Base-by-base conservation (phyloP, 2,888 invertebrate species). In the Drosophila limbata region DNA sequence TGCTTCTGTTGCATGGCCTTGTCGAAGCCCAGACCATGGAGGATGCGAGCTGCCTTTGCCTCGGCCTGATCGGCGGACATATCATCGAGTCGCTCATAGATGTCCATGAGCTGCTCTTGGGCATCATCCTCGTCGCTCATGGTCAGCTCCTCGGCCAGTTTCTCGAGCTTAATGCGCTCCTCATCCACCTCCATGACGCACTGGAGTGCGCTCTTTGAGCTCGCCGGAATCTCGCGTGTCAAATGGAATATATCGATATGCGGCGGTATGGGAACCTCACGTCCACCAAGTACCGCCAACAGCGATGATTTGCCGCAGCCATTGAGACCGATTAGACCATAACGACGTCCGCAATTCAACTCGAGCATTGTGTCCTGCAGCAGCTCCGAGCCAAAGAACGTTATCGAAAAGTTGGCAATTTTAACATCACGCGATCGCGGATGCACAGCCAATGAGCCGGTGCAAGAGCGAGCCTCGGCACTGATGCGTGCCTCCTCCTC, bases 121-220 rank as follows among this genome's bases (percentile, higher is more conserved):
- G 97, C 95, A 90, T 97, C 98, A 91, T 98, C 98, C 91, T 98
- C 96, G 65, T 96, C 96, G 91, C 95, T 96, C 45, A 96, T 95
- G 0, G 96, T 96, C 72, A 99, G 94, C 88, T 96, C 95, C 90
- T 99, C 99, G 0, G 98, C 98, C 50, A 99, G 94, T 91, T 96
- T 96, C 92, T 99, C 99, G 55, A 99, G 93, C 73, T 97, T 94
- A 60, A 97, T 94, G 60, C 99, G 94, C 91, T 99, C 99, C 90
- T 97, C 96, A 89, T 99, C 99, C 0, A 99, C 99, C 92, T 99
- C 99, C 96, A 99, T 98, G 39, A 99, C 99, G 92, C 98, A 97
- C 92, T 98, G 94, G 59, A 99, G 94, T 3, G 99, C 99, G 11
- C 97, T 95, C 93, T 99, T 99, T 89, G 98, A 97, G 71, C 98